phyloP scores from a whole-genome alignment of 2,888 invertebrate genomes.

The Drosophila pegasa region DNA sequence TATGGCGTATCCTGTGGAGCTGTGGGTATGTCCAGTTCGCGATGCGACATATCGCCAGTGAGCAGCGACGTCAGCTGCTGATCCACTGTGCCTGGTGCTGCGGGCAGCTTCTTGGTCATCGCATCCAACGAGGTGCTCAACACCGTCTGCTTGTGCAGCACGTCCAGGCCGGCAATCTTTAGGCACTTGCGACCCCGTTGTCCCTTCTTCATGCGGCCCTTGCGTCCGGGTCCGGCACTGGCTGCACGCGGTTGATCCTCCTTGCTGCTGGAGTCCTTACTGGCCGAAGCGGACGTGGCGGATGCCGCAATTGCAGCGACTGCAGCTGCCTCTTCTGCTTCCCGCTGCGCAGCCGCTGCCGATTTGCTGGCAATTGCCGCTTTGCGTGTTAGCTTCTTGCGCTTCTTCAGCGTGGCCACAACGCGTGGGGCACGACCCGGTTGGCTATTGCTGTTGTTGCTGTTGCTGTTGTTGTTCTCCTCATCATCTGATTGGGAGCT shows the following conservation, averaged over 20 bases:
- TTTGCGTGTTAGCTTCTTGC: constrained; percentile 84
- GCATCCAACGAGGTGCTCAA: constrained; percentile 93
- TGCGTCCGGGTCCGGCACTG: constrained; percentile 81
- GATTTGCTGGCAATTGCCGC: constrained; percentile 83
- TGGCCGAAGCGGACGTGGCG: constrained; percentile 59
- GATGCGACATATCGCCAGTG: constrained; percentile 90
- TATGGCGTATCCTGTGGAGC: constrained; percentile 92
- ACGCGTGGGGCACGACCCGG: constrained; percentile 71
- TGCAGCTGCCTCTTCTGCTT: constrained; percentile 83
- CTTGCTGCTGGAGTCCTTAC: constrained; percentile 83
- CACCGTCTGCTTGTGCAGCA: constrained; percentile 94
- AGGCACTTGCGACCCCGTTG: constrained; percentile 88
- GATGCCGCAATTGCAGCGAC: constrained; percentile 84
- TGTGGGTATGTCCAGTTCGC: constrained; percentile 93
- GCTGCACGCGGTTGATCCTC: constrained; percentile 81
- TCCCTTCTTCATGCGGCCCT: constrained; percentile 88
- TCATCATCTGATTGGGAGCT: constrained; percentile 88
- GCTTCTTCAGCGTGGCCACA: constrained; percentile 80
- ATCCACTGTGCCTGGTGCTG: constrained; percentile 96
- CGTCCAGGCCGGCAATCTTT: constrained; percentile 94
- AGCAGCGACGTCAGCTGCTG: constrained; percentile 94
- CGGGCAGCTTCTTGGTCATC: constrained; percentile 90
- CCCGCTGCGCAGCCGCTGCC: constrained; percentile 82
- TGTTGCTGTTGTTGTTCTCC: constrained; percentile 84
- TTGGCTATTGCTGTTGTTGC: constrained; percentile 66